Evolutionary conservation across 2,797 vertebrate species (phyloP).

Genomic region (Rhadinocentrus ornatus): DNA sequence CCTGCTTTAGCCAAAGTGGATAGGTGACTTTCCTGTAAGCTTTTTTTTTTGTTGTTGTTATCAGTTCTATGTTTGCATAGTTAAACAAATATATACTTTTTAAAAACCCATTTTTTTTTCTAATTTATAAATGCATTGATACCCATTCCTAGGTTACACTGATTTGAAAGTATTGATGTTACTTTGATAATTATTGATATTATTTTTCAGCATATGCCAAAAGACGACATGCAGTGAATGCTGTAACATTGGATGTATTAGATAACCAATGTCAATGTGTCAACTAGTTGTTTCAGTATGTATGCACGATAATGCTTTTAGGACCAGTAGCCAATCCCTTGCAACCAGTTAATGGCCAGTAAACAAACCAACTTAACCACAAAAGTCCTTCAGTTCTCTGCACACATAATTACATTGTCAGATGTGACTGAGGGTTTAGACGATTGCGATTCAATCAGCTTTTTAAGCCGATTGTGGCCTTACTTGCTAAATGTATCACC

Average conservation of each 20-base stretch:
- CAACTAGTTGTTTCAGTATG: background rate
- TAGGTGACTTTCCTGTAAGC: slow-evolving; percentile 23
- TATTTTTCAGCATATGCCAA: background rate
- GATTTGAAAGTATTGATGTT: background rate
- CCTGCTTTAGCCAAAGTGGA: background rate
- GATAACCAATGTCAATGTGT: background rate
- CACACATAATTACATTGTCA: slow-evolving; percentile 31
- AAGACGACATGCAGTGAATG: background rate
- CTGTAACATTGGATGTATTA: background rate
- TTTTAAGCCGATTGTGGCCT: slow-evolving; percentile 9
- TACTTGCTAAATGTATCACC: background rate
- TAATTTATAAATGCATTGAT: background rate
- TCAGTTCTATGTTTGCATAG: background rate
- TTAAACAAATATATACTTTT: background rate
- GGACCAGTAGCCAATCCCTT: slow-evolving; percentile 19
- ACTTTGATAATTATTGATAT: background rate
- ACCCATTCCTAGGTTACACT: background rate
- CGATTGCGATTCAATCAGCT: slow-evolving; percentile 1
- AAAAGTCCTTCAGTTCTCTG: too few relatives aligned
- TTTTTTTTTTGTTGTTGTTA: background rate
- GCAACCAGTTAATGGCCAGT: slow-evolving; percentile 16
- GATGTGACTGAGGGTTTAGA: slow-evolving; percentile 19
- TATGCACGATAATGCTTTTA: background rate
- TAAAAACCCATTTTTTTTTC: background rate
- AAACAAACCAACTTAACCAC: slow-evolving; percentile 33